Evolutionary conservation across 1,140 invertebrate genomes (phyloP), one percentile per base, ranked within the genome.

Genomic region (Macrobrachium nipponense): DNA sequence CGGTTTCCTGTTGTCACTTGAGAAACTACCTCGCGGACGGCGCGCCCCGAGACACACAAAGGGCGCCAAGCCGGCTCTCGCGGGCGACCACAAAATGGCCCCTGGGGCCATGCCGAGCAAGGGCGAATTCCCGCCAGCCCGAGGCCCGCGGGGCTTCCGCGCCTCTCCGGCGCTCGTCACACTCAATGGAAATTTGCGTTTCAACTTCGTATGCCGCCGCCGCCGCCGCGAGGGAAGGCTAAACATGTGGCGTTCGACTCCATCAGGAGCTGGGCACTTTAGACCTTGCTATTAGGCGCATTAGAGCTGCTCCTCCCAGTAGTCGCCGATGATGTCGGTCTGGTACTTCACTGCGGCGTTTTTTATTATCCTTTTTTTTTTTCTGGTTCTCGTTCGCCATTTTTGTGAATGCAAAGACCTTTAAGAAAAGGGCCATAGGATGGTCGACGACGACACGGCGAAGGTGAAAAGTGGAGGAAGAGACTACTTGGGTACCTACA

Each of bases 141-240:
- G 27, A 36, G 27, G 27, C 27, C 15, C 64, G 7, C 5, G 64
- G 0, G 66, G 66, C n/a, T 23, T 70, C 5, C n/a, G 66, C 51
- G 7, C 20, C 66, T 27, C 66, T 70, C 20, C 20, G 14, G 5
- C 2, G 12, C 1, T 36, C 36, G 66, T 70, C 66, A 70, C 66
- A 70, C 20, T 70, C 66, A 36, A 70, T 70, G 66, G 66, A 70
- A 70, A 70, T 70, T 70, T 70, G 66, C 66, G 66, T 70, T 70
- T 70, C 66, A 70, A 27, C 66, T 27, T 36, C 66, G 66, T 70
- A n/a, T 66, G 27, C 12, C 64, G 14, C 10, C 10, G 10, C 27
- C n/a, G 27, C 12, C 64, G 14, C 10, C 10, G 10, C 27, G 27
- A 36, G 27, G 27, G 27, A 36, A 36, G 5, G 66, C 66, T 70